Conservation (phyloP, 30 jellyfish, hydroid and myxozoan species). For the Calvadosia cruxmelitensis region DNA sequence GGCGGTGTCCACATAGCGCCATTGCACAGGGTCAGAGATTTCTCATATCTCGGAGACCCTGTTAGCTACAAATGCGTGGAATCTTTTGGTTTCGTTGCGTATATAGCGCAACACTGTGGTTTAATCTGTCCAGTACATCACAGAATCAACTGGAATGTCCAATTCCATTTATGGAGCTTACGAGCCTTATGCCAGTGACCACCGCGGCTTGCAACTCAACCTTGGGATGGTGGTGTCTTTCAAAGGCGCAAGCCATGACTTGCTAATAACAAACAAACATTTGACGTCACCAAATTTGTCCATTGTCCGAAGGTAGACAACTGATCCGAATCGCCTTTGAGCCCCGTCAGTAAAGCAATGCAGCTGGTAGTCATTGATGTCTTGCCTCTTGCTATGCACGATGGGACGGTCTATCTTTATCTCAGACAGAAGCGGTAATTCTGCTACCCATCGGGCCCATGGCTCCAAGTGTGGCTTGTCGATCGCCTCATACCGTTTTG, state of each 20-base stretch:
- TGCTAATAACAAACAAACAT: not conserved
- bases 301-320: not conserved
- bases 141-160: not conserved
- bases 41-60: not conserved
- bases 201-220: not conserved
- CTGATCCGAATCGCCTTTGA: not conserved
- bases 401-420: no score
- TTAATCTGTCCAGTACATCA: not conserved
- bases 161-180: not conserved
- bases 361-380: no score
- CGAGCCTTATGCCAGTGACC: not conserved
- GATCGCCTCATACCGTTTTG: no score
- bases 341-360: not conserved
- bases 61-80: not conserved
- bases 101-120: not conserved
- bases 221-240: not conserved
- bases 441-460: no score
- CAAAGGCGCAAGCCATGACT: not conserved
- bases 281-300: not conserved
- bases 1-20: not conserved
- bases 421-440: no score
- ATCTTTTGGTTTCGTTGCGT: not conserved
- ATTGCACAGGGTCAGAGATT: not conserved
- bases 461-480: no score
- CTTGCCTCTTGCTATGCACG: no score